Base-by-base conservation (phyloP, 2,888 invertebrate genomes). In the Tenthredo scrophulariae region DNA sequence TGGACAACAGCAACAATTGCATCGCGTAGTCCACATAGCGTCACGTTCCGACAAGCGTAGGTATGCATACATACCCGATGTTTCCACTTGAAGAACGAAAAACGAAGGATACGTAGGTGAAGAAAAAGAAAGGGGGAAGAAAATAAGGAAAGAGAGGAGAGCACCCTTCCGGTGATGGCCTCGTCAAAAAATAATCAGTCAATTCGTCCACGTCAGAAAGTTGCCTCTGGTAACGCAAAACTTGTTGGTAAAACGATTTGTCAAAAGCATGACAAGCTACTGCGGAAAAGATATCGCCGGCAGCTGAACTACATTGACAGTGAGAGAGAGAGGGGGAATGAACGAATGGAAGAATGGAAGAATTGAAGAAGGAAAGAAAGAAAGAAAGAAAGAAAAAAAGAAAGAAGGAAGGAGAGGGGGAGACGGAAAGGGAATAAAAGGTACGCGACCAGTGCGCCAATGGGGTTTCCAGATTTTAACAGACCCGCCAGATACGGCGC, bases 151-250 rank as follows among this genome's bases (percentile, higher is more conserved):
- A 70, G 33, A 9, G n/a, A 18, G 4, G n/a, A 54, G 54, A n/a
- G 22, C 43, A 43, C 29, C 40, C 2, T 84, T 77, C 62, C 84
- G 74, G 58, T 84, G 62, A 84, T 84, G 84, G 58, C 84, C 75
- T 77, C 84, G 84, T 84, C 43, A 40, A 58, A 75, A 84, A 84
- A 84, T 84, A 84, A 84, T 84, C 84, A 54, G 58, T 58, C 84
- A 50, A 84, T 84, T 84, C 84, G 84, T 84, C 58, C 58, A 22
- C 40, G 84, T 84, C 84, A 62, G 72, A 84, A 84, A 84, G 84
- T 84, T 84, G 77, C 37, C 26, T 6, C 18, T 15, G 67, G 54
- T 72, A 67, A 43, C 62, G 82, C 26, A 62, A 62, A 82, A 82
- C 82, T 84, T 46, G 50, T 72, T 70, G 84, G 72, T 22, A 62